Conservation (phyloP, 2,888 invertebrate species). For the Rhaphigaster nebulosa region DNA sequence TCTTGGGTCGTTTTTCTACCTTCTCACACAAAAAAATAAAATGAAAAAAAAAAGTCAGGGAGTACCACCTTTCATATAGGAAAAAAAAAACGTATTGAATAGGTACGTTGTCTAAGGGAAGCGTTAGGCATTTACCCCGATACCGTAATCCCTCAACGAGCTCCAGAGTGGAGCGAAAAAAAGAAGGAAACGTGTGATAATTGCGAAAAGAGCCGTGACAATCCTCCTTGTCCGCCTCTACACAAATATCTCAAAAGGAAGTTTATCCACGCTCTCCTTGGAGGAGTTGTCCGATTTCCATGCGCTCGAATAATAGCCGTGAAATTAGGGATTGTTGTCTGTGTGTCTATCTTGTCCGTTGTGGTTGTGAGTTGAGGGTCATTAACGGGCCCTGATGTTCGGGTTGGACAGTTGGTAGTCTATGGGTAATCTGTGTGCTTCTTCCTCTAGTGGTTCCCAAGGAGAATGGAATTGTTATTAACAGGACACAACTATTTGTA, state of each 20-base stretch:
- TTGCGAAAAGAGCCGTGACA: conserved; percentile 59
- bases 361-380: neutral
- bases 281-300: conserved; percentile 3
- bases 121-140: conserved; percentile 49
- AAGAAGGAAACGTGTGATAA: conserved; percentile 56
- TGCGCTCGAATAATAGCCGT: conserved; percentile 56
- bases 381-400: neutral
- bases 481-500: neutral
- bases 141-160: conserved; percentile 48
- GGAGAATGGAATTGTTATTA: neutral
- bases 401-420: neutral
- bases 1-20: conserved; percentile 4
- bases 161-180: neutral
- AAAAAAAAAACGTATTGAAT: conserved; percentile 44
- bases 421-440: neutral
- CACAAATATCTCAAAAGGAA: conserved; percentile 52
- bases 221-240: neutral
- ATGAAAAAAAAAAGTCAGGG: neutral
- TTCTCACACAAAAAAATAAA: neutral
- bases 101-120: conserved; percentile 55
- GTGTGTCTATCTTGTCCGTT: neutral
- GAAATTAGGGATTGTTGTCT: conserved; percentile 53
- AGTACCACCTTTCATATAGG: conserved; percentile 1
- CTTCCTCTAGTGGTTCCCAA: neutral
- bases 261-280: conserved; percentile 50